Evolutionary conservation across 53 echinoderm and acorn worm species (phyloP).

Genomic region (Glandiceps talaboti): DNA sequence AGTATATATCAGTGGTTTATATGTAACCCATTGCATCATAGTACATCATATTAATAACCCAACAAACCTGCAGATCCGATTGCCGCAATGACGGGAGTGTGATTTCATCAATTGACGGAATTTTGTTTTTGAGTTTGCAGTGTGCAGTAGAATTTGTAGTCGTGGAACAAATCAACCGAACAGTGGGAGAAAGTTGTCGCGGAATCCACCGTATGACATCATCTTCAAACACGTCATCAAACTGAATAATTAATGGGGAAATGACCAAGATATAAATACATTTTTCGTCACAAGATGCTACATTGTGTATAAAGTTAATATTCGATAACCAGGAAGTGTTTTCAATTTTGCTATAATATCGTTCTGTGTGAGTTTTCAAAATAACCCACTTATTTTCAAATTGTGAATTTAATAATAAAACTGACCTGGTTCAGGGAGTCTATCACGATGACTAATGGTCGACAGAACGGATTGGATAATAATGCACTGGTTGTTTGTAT

Average conservation of each 20-base stretch:
- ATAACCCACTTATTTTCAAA: too few relatives aligned
- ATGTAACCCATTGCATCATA: too few relatives aligned
- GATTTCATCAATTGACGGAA: background rate
- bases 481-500: constrained; percentile 44
- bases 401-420: too few relatives aligned
- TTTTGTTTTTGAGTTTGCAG: background rate
- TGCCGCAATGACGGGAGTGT: background rate
- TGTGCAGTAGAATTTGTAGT: background rate
- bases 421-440: constrained; percentile 80
- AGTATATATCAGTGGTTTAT: too few relatives aligned
- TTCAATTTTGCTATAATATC: too few relatives aligned
- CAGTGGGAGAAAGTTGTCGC: background rate
- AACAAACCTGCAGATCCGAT: background rate
- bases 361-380: too few relatives aligned
- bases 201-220: background rate
- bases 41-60: too few relatives aligned
- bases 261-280: too few relatives aligned
- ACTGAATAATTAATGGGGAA: too few relatives aligned
- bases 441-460: constrained; percentile 65
- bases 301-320: too few relatives aligned
- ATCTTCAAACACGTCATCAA: background rate
- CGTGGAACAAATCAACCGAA: background rate
- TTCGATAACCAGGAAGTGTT: too few relatives aligned
- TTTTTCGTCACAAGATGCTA: too few relatives aligned
- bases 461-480: constrained; percentile 58